phyloP scores from a whole-genome alignment of 2,113 vertebrate genomes.

The Brachypteracias leptosomus region DNA sequence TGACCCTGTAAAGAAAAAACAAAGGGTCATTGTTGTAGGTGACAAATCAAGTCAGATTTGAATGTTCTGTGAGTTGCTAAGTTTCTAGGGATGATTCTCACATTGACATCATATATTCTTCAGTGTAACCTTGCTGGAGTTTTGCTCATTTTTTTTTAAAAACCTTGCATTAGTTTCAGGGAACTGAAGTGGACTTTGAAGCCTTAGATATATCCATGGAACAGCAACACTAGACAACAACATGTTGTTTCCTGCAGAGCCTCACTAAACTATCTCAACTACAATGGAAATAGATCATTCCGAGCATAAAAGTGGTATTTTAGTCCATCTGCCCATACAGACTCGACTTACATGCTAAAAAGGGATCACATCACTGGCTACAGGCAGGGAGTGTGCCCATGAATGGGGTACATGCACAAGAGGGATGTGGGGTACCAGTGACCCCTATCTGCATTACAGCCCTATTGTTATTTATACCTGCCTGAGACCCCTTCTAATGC shows the following conservation, averaged over 20 bases:
- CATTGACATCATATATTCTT: background rate
- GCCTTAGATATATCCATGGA: background rate
- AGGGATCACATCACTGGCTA: background rate
- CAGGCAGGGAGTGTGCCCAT: background rate
- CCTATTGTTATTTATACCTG: background rate
- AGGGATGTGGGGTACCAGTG: rapidly evolving
- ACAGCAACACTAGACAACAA: background rate
- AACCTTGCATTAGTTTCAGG: background rate
- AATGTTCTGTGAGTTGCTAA: background rate
- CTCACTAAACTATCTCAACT: background rate
- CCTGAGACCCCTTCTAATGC: background rate
- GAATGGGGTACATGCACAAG: background rate
- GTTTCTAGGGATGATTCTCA: background rate
- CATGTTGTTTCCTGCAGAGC: background rate
- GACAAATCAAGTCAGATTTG: background rate
- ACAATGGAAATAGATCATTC: background rate
- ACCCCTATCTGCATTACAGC: background rate
- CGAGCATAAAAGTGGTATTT: background rate
- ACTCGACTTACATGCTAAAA: background rate
- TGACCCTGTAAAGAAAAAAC: no score
- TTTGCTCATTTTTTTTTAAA: background rate
- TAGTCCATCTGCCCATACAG: background rate
- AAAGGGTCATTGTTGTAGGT: no score
- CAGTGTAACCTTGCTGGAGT: background rate
- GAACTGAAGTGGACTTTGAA: background rate